These are phyloP conservation scores for Dryadula phaetusa DNA, from an alignment of 2,888 invertebrate species.

Conservation along the genomic window DNA sequence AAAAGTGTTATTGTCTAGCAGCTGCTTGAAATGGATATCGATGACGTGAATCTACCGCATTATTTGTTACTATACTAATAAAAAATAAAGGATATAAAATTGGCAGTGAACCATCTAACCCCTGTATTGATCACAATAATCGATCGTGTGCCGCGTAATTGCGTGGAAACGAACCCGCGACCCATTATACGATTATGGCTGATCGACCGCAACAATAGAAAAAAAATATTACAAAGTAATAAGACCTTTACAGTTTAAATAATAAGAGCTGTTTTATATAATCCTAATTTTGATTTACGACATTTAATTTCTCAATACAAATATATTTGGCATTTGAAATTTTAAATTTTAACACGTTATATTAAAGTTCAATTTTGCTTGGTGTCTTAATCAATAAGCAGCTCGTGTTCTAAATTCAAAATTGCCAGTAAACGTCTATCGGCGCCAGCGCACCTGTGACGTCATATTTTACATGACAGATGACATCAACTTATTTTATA, in stretches of 20 bases:
- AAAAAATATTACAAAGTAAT: conserved; percentile 43
- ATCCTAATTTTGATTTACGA: conserved; percentile 18
- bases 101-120: conserved; percentile 83
- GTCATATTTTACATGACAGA: conserved; percentile 54
- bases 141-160: conserved; percentile 84
- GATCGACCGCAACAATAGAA: conserved; percentile 77
- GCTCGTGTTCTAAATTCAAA: conserved; percentile 61
- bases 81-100: conserved; percentile 78
- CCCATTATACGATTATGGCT: conserved; percentile 83
- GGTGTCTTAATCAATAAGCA: conserved; percentile 39
- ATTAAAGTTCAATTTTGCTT: conserved; percentile 31
- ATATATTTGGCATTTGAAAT: neutral
- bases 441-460: conserved; percentile 72
- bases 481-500: conserved; percentile 45
- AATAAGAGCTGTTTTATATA: conserved; percentile 25
- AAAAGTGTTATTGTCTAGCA: conserved; percentile 35
- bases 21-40: conserved; percentile 58
- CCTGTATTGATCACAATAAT: conserved; percentile 84
- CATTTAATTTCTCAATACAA: conserved; percentile 15
- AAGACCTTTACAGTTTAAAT: conserved; percentile 31
- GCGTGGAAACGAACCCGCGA: conserved; percentile 78
- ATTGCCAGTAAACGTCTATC: conserved; percentile 65
- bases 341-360: conserved; percentile 1
- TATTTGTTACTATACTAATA: conserved; percentile 72
- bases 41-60: conserved; percentile 64